phyloP scores from a whole-genome alignment of 2,113 vertebrate genomes.

The Andinoacara biseriatus region DNA sequence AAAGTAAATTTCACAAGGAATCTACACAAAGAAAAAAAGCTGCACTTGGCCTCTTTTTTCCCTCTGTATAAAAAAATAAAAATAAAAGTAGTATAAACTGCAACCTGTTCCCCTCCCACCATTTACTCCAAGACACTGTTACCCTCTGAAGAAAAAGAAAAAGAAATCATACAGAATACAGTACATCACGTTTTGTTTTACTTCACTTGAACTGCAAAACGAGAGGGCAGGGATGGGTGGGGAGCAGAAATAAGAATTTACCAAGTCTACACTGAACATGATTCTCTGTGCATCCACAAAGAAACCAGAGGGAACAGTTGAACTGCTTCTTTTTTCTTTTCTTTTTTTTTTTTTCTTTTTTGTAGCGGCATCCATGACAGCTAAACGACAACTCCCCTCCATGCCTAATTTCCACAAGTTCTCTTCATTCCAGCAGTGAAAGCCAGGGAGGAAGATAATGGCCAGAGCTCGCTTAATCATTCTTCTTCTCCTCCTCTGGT shows the following conservation, averaged over 20 bases:
- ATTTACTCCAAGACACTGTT: conserved; percentile 63
- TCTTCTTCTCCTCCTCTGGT: conserved; percentile 90
- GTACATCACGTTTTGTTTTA: conserved; percentile 84
- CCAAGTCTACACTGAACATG: conserved; percentile 79
- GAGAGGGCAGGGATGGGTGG: conserved; percentile 61
- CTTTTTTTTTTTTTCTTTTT: conserved; percentile 65
- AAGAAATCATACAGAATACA: conserved; percentile 82
- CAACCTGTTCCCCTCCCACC: conserved; percentile 47
- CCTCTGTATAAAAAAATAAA: conserved; percentile 43
- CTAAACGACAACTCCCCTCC: conserved; percentile 68
- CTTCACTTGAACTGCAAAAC: conserved; percentile 84
- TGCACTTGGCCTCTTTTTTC: conserved; percentile 61
- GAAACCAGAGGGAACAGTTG: conserved; percentile 71
- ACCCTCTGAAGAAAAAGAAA: conserved; percentile 65
- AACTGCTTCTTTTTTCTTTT: conserved; percentile 69
- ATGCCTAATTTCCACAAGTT: conserved; percentile 68
- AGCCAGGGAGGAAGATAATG: conserved; percentile 42
- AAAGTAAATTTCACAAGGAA: conserved; percentile 75
- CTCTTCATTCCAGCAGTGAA: conserved; percentile 53
- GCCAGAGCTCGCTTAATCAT: conserved; percentile 81
- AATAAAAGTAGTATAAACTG: conserved; percentile 59
- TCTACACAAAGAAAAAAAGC: conserved; percentile 71
- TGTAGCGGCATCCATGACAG: conserved; percentile 71
- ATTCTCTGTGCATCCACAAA: conserved; percentile 76
- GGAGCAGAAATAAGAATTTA: conserved; percentile 75